Evolutionary conservation across 2,888 invertebrate species (phyloP), one percentile per base, ranked within the genome.

Genomic region (Aphodius granarius): DNA sequence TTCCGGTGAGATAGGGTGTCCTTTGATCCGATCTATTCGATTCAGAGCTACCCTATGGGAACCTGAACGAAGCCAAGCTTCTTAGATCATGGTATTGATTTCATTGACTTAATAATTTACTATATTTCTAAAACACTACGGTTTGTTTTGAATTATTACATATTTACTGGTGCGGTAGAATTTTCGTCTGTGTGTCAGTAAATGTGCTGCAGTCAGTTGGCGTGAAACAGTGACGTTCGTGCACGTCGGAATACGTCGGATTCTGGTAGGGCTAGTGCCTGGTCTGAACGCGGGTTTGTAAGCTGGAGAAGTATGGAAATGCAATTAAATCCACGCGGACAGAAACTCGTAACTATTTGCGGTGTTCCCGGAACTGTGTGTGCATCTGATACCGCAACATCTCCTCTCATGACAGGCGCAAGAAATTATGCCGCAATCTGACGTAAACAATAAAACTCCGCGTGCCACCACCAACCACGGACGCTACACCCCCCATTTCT

Each of bases 301-400:
- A 74, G 72, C 70, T 66, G 74, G n/a, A 62, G 74, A 72, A 77
- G 76, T 77, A 77, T 77, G 76, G 76, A 77, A 77, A 77, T 77
- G 76, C 72, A 77, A 77, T 74, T 77, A 77, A 77, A 77, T 77
- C 74, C 65, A 74, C 63, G 72, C 66, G 63, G 15, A 74, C 73
- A 66, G 43, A 72, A 73, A 74, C 72, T 73, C 74, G 74, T 74
- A 77, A 76, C 76, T 76, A 74, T 74, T 21, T 77, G 74, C 68
- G 74, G 74, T 73, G 17, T 16, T 68, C 68, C 68, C 20, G 72
- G 76, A 77, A 68, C 68, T 22, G 72, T 77, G 76, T 22, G 72
- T 77, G 76, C 76, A 74, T 74, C 73, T 70, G 70, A 73, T 73
- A 63, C 76, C 74, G 74, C 76, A 71, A 63, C 75, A n/a, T 20